phyloP scores from a whole-genome alignment of 2,113 vertebrate genomes.

The Phoxinus phoxinus region DNA sequence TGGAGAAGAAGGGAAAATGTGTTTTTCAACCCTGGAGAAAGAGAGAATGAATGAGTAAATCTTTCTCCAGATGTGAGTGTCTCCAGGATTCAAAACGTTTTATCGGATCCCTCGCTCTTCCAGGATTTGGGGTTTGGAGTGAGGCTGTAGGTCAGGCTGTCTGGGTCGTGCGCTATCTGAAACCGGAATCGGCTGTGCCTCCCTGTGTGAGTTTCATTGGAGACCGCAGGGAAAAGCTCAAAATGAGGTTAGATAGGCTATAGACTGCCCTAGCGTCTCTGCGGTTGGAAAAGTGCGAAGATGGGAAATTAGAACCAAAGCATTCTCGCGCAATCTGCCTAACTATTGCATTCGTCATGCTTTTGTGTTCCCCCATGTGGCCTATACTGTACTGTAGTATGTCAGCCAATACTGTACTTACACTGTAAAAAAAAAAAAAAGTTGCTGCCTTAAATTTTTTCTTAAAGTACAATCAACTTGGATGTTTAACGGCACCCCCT shows the following conservation, averaged over 20 bases:
- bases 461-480: too few relatives aligned
- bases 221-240: slow-evolving; percentile 32
- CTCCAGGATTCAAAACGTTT: slow-evolving; percentile 16
- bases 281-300: not conserved
- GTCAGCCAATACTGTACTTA: not conserved
- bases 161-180: slow-evolving; percentile 30
- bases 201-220: slow-evolving; percentile 34
- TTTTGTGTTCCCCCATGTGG: not conserved
- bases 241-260: slow-evolving; percentile 28
- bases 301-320: slow-evolving; percentile 1
- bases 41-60: slow-evolving; percentile 43
- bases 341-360: not conserved
- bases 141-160: slow-evolving; percentile 28
- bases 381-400: not conserved
- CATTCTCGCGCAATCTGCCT: not conserved
- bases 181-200: slow-evolving; percentile 46
- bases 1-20: slow-evolving; percentile 8
- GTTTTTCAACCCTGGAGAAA: slow-evolving; percentile 32
- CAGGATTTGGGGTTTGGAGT: not conserved
- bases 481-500: too few relatives aligned
- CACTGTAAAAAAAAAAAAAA: too few relatives aligned
- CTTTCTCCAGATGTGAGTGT: slow-evolving; percentile 47
- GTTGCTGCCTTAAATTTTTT: too few relatives aligned
- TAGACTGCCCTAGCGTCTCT: not conserved
- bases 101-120: slow-evolving; percentile 26